These are phyloP conservation scores for Oncorhynchus mykiss DNA, from an alignment of 2,113 vertebrate species.

Conservation along the genomic window DNA sequence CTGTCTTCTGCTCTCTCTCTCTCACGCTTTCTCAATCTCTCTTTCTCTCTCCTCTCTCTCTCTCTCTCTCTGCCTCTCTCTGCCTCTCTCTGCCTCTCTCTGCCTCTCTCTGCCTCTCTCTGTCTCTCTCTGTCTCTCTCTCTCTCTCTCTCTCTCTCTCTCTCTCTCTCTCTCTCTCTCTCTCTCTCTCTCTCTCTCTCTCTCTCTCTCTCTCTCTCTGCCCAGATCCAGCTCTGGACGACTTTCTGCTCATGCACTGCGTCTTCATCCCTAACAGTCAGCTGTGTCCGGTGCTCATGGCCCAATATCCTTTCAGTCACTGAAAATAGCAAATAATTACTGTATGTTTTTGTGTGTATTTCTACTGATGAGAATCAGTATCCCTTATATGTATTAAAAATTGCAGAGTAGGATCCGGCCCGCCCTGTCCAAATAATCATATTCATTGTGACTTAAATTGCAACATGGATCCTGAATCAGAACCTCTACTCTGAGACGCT, in stretches of 20 bases:
- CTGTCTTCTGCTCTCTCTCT: not conserved
- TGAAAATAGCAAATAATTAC: not conserved
- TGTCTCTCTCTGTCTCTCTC: not conserved
- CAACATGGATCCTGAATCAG: too few relatives aligned
- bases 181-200: not conserved
- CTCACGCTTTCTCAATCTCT: not conserved
- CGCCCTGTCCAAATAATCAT: too few relatives aligned
- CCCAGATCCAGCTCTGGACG: slow-evolving; percentile 88
- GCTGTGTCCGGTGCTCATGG: slow-evolving; percentile 88
- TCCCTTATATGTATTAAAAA: not conserved
- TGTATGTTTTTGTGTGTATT: not conserved
- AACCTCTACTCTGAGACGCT: too few relatives aligned
- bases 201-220: not conserved
- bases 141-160: not conserved
- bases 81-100: not conserved
- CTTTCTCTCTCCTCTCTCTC: not conserved
- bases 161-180: not conserved
- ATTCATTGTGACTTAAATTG: too few relatives aligned
- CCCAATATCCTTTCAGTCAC: slow-evolving; percentile 92
- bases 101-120: slow-evolving; percentile 21
- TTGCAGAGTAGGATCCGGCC: too few relatives aligned
- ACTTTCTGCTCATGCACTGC: slow-evolving; percentile 96
- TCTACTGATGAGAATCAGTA: too few relatives aligned
- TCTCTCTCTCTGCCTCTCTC: slow-evolving; percentile 8
- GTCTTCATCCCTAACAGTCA: slow-evolving; percentile 94